Conservation (phyloP, 2,888 invertebrate species). For the Lepeophtheirus nordmannii region DNA sequence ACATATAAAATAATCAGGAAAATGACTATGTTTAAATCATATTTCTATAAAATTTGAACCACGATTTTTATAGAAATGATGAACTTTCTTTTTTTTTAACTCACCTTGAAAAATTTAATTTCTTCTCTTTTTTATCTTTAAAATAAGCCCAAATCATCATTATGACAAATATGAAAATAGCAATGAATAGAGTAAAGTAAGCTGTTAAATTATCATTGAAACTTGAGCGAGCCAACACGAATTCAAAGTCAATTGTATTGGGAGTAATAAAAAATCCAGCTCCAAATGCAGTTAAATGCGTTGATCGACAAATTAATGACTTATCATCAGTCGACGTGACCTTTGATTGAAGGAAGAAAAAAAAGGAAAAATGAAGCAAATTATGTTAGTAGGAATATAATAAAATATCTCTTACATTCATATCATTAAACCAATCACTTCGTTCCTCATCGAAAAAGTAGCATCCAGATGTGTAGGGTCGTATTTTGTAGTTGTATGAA, state of each 20-base stretch:
- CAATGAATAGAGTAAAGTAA: constrained; percentile 36
- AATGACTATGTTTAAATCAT: too few species aligned
- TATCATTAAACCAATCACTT: constrained; percentile 31
- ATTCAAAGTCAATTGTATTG: constrained; percentile 38
- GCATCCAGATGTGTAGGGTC: constrained; percentile 34
- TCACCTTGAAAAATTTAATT: background rate
- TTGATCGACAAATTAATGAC: constrained; percentile 21
- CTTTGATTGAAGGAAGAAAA: constrained; percentile 18
- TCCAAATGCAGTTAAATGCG: constrained; percentile 37
- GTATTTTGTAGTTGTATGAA: constrained; percentile 33
- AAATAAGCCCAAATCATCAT: constrained; percentile 32
- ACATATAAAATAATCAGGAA: too few species aligned
- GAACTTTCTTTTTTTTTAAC: background rate
- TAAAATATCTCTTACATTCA: constrained; percentile 1
- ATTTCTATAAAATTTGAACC: too few species aligned
- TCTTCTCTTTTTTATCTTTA: background rate
- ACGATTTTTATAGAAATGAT: background rate
- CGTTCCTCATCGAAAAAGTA: constrained; percentile 32
- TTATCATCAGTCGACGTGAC: constrained; percentile 23
- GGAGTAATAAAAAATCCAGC: constrained; percentile 38
- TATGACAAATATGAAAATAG: constrained; percentile 33
- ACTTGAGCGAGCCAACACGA: constrained; percentile 36
- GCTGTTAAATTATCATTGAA: constrained; percentile 38
- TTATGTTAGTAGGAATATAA: background rate
- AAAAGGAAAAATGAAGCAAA: background rate